phyloP scores from a whole-genome alignment of 2,797 vertebrate species.

The Anabas testudineus region DNA sequence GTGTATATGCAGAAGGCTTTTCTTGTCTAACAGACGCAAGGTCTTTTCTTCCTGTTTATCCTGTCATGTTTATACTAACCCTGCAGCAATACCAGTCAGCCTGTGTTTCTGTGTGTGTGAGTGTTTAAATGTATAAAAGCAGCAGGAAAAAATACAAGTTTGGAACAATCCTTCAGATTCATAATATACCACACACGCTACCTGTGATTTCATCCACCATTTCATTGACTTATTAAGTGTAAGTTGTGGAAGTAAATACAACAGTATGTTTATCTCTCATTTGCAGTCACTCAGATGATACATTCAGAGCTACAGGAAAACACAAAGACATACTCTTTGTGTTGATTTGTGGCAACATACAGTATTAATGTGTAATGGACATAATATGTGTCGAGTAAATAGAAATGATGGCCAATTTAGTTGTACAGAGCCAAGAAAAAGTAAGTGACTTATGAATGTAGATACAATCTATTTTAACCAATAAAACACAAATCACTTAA shows the following conservation, averaged over 20 bases:
- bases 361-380: too few relatives aligned
- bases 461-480: too few relatives aligned
- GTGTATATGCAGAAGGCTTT: slow-evolving; percentile 42
- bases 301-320: too few relatives aligned
- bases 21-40: slow-evolving; percentile 60
- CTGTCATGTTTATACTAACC: slow-evolving; percentile 70
- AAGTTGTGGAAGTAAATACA: slow-evolving; percentile 48
- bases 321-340: too few relatives aligned
- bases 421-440: too few relatives aligned
- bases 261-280: slow-evolving; percentile 39
- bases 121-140: slow-evolving; percentile 46
- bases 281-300: slow-evolving; percentile 32
- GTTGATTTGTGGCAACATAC: too few relatives aligned
- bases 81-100: slow-evolving; percentile 54
- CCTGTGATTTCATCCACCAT: slow-evolving; percentile 27
- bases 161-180: slow-evolving; percentile 36
- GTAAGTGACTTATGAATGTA: too few relatives aligned
- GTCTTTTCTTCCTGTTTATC: slow-evolving; percentile 77
- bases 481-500: too few relatives aligned
- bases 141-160: slow-evolving; percentile 16
- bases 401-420: too few relatives aligned
- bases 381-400: too few relatives aligned
- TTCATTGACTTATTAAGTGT: slow-evolving; percentile 43
- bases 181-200: background rate
- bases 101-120: slow-evolving; percentile 11